phyloP scores from a whole-genome alignment of 2,888 invertebrate species.

The Drosophila melanosoma region DNA sequence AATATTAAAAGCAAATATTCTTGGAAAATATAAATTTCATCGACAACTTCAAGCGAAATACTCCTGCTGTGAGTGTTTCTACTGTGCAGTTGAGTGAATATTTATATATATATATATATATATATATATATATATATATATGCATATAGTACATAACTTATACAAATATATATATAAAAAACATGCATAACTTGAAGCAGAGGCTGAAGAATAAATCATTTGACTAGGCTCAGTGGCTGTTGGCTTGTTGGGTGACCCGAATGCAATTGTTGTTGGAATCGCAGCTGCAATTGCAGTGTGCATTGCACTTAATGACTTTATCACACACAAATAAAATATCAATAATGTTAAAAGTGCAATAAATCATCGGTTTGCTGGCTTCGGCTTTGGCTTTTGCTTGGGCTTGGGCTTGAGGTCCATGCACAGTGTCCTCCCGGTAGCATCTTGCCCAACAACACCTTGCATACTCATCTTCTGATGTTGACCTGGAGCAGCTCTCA shows the following conservation, averaged over 20 bases:
- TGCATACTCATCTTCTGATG: slow-evolving; percentile 24
- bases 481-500: slow-evolving; percentile 2
- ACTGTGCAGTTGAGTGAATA: not conserved
- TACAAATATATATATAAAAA: not conserved
- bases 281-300: slow-evolving; percentile 5
- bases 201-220: slow-evolving; percentile 47
- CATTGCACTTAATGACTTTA: slow-evolving; percentile 61
- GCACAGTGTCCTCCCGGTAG: not conserved
- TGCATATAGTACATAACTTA: not conserved
- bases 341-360: slow-evolving; percentile 69
- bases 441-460: not conserved
- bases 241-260: not conserved
- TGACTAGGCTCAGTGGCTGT: slow-evolving; percentile 7
- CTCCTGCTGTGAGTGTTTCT: not conserved
- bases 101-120: too few relatives aligned
- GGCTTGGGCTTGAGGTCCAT: not conserved
- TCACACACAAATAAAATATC: slow-evolving; percentile 73
- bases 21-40: not conserved
- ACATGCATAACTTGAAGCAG: slow-evolving; percentile 12
- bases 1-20: not conserved
- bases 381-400: not conserved
- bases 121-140: not conserved
- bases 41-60: not conserved
- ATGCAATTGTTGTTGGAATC: slow-evolving; percentile 5
- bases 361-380: slow-evolving; percentile 59